Conservation (phyloP, 2,888 invertebrate genomes). For the Cephus spinipes region DNA sequence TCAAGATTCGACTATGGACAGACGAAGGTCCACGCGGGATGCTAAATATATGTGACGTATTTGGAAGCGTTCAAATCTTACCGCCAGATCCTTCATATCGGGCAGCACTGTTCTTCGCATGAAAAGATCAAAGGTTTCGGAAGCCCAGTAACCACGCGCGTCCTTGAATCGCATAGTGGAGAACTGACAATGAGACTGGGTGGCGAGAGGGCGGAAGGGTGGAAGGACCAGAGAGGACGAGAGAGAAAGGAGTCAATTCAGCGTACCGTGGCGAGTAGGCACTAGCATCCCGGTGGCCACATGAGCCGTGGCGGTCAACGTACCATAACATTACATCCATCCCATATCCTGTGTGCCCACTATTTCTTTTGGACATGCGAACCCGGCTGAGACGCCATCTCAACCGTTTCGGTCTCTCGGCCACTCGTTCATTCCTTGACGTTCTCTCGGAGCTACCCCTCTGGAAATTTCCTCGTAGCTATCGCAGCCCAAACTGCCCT, state of each 20-base stretch:
- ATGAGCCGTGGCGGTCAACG: constrained; percentile 62
- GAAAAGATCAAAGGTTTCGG: not conserved
- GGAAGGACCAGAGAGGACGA: constrained; percentile 13
- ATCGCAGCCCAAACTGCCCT: not conserved
- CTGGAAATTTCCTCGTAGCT: constrained; percentile 15
- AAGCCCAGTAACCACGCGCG: not conserved
- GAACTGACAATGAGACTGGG: no score
- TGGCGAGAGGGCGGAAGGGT: not conserved
- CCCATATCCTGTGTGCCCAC: constrained; percentile 47
- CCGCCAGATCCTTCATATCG: not conserved
- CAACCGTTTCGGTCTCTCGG: not conserved
- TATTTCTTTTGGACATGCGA: constrained; percentile 57
- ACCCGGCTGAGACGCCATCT: constrained; percentile 23
- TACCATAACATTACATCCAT: constrained; percentile 65
- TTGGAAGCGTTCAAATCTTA: not conserved
- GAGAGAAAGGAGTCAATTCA: constrained; percentile 49
- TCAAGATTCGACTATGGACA: not conserved
- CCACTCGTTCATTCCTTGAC: not conserved
- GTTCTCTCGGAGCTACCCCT: not conserved
- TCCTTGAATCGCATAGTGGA: not conserved
- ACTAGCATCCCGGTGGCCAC: constrained; percentile 46
- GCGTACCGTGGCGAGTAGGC: constrained; percentile 43
- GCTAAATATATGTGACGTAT: not conserved
- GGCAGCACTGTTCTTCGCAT: no score
- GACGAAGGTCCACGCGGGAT: no score